A percentile compares a stretch with the other conserved stretches of the same genome.
phyloP scores from a whole-genome alignment of 92 coral and sea anemone genomes.

The Pocillopora meandrina region DNA sequence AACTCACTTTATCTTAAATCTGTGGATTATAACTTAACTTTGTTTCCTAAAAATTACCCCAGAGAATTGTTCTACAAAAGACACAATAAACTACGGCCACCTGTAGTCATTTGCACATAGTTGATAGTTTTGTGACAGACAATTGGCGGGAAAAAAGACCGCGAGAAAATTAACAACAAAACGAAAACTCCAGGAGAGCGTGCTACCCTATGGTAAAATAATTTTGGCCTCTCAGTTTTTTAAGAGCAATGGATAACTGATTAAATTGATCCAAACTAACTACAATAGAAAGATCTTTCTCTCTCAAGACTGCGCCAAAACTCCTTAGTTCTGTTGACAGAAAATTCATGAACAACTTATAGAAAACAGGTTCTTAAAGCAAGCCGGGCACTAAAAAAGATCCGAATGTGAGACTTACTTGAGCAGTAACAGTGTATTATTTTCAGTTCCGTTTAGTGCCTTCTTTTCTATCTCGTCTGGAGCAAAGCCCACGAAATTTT shows the following conservation, averaged over 20 bases:
- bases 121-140: neutral
- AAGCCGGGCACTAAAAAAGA: neutral
- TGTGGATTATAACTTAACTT: too few species aligned
- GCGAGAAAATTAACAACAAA: neutral
- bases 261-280: neutral
- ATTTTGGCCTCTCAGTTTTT: neutral
- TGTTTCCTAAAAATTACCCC: neutral
- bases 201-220: neutral
- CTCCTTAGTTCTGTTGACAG: neutral
- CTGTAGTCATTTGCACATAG: constrained; percentile 11
- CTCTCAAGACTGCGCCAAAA: neutral
- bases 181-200: neutral
- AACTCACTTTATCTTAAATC: too few species aligned
- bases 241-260: neutral
- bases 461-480: neutral
- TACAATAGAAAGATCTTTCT: neutral
- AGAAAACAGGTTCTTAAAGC: neutral
- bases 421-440: neutral
- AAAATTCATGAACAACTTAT: neutral
- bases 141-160: constrained; percentile 24
- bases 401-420: constrained; percentile 10
- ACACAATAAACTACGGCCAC: neutral
- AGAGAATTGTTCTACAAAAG: neutral
- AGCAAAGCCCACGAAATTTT: neutral
- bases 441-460: neutral